Base-by-base conservation (phyloP, 2,888 invertebrate genomes). In the Lepeophtheirus nordmannii region DNA sequence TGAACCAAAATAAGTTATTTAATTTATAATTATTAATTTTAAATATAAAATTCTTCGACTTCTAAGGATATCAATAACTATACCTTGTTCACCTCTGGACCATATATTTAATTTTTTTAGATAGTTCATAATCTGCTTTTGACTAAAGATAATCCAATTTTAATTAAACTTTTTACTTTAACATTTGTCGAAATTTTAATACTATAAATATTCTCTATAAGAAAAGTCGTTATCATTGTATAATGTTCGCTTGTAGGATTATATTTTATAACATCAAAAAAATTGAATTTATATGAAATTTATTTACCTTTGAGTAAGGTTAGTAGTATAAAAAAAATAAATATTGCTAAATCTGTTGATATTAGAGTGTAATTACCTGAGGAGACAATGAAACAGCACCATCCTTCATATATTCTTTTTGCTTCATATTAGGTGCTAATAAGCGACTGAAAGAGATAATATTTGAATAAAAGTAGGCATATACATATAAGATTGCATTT, bases 361-460 rank as follows among this genome's bases (percentile, higher is more conserved):
- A 7, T 23, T 30, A 30, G 2, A 30, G 7, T 30, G n/a, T 39
- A 57, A 80, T 81, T 77, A 87, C 87, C 81, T 86, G 85, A 79
- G 86, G 85, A 67, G 86, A 82, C 74, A 85, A 82, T 75, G 86
- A 86, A 74, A 87, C 87, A 10, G 86, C 89, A 73, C 88, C 89
- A 75, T 85, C 86, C 69, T 84, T 82, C 74, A 91, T 82, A 78
- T 85, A 90, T 77, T 90, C 89, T 74, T 86, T 90, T 79, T 91
- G 91, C 77, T 86, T 84, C 75, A 91, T 82, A 78, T 91, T 91
- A 69, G 91, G 91, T 75, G 91, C 90, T 78, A 91, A 83, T 75
- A 91, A 83, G 87, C 89, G 89, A 76, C 90, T 90, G 83, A 61
- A 82, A 82, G 75, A 22, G 46, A 11, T 67, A 30, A 65, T 39